These are phyloP conservation scores for Microctonus aethiopoides DNA, from an alignment of 2,888 invertebrate genomes.

Conservation along the genomic window DNA sequence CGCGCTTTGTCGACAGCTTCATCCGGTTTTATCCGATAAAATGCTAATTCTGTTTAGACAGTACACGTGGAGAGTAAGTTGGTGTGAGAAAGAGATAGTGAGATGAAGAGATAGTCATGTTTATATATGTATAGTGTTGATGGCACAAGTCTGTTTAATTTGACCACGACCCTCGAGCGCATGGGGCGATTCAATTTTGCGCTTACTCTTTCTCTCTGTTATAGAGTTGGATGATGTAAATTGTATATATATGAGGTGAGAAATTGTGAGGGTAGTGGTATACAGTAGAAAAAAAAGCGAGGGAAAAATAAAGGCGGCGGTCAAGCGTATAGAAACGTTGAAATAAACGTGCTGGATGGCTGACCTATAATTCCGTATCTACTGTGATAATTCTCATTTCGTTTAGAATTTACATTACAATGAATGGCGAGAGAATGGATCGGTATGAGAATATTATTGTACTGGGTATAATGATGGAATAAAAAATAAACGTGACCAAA, in stretches of 20 bases:
- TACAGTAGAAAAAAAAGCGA: background rate
- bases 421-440: constrained; percentile 20
- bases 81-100: background rate
- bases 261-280: background rate
- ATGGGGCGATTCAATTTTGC: constrained; percentile 28
- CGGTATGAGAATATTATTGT: no score
- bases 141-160: constrained; percentile 27
- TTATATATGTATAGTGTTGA: constrained; percentile 1
- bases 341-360: constrained; percentile 10
- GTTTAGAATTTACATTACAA: constrained; percentile 26
- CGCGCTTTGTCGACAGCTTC: constrained; percentile 37
- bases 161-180: background rate
- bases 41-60: constrained; percentile 52
- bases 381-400: constrained; percentile 21
- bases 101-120: constrained; percentile 4
- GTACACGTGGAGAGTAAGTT: constrained; percentile 24
- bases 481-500: no score
- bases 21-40: constrained; percentile 48
- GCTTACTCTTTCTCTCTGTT: constrained; percentile 15
- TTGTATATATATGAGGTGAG: background rate
- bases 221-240: background rate
- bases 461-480: no score
- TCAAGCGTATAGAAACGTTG: constrained; percentile 25
- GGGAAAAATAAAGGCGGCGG: constrained; percentile 3
- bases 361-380: constrained; percentile 8